Evolutionary conservation across 2,797 vertebrate genomes (phyloP), one percentile per base, ranked within the genome.

Genomic region (Thamnophis elegans): DNA sequence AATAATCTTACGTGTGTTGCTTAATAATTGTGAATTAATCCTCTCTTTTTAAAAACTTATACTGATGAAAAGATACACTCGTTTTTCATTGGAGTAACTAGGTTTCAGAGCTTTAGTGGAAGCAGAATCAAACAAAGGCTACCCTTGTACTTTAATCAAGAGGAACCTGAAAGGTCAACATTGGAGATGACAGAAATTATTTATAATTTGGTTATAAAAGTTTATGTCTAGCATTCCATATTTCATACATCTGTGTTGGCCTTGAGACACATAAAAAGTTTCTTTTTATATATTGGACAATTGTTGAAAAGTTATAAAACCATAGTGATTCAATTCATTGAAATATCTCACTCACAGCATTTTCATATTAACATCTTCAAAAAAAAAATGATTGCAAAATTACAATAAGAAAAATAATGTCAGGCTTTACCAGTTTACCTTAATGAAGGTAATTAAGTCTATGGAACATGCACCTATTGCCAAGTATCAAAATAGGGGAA

Each of bases 121-220:
- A 95, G 88, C 88, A 96, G 96, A 96, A 96, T 96, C 89, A 22
- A 93, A 0, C 42, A 95, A 95, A 97, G 91, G 89, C 95, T 98
- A 96, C 95, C 97, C 97, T 98, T 97, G 97, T 51, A 25, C 97
- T 98, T 97, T 97, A 97, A 98, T 98, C 97, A 97, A 97, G 97
- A 98, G 98, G 98, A 98, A 98, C 98, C 98, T 98, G 97, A 97
- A 98, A 98, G 97, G 97, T 98, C 98, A 98, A 97, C 94, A 22
- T 94, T 98, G 93, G 98, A 98, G 98, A 97, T 97, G 96, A 96
- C 96, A 97, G 97, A 98, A 98, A 98, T 98, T 98, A 98, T 98
- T 98, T 98, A 98, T 98, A 98, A 98, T 98, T 98, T 97, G 96
- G 97, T 97, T 97, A 97, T 98, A 98, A 98, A 98, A 98, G 97